phyloP scores from a whole-genome alignment of 2,888 invertebrate genomes.

The Tachina lurida region DNA sequence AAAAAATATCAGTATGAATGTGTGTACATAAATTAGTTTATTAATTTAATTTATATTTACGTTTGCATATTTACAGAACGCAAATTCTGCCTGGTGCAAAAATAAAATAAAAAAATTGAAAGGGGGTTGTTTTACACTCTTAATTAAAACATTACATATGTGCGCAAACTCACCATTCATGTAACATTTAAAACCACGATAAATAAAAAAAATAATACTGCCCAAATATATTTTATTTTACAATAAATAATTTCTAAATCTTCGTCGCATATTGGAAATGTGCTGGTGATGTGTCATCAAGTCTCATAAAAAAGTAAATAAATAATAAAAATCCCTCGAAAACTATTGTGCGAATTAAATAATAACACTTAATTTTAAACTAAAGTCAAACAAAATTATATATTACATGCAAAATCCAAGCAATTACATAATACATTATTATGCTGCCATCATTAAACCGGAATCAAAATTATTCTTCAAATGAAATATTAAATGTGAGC shows the following conservation, averaged over 20 bases:
- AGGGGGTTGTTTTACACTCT: background rate
- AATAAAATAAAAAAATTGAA: background rate
- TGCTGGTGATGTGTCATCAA: slow-evolving; percentile 28
- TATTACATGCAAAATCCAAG: too few species aligned
- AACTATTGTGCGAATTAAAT: background rate
- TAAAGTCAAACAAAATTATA: background rate
- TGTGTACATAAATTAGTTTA: too few species aligned
- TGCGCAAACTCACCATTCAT: slow-evolving; percentile 67
- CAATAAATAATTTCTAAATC: background rate
- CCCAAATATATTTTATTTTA: background rate
- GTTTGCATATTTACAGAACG: too few species aligned
- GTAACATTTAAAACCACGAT: background rate
- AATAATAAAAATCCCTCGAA: background rate
- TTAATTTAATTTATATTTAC: too few species aligned
- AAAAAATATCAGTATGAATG: too few species aligned
- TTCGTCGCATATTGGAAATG: background rate
- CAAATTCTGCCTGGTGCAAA: background rate
- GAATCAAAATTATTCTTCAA: too few species aligned
- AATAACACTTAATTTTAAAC: background rate
- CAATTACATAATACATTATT: too few species aligned
- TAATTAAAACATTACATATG: background rate
- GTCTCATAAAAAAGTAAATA: slow-evolving; percentile 5
- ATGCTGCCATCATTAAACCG: too few species aligned
- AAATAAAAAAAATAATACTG: slow-evolving; percentile 1
- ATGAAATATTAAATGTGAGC: too few species aligned